Evolutionary conservation across 37 sponge, comb jelly and placozoan genomes (phyloP).

Genomic region (Bolinopsis microptera): DNA sequence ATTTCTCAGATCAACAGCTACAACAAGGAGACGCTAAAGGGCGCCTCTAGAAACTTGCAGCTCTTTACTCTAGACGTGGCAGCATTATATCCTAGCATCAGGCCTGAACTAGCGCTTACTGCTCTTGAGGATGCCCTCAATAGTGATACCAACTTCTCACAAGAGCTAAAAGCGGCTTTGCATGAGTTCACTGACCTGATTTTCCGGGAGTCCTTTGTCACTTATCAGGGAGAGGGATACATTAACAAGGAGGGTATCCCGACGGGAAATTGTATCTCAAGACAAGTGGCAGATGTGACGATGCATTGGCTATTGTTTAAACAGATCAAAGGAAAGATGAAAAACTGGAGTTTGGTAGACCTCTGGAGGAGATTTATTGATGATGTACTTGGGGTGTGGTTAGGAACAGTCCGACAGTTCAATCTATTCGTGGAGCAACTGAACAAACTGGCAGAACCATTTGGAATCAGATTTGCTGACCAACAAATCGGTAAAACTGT

Average conservation of each 20-base stretch:
- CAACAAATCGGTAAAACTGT: not conserved
- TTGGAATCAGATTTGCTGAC: slow-evolving; percentile 12
- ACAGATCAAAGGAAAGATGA: not conserved
- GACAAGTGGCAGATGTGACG: not conserved
- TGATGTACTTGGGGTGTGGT: not conserved
- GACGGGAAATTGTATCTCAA: not conserved
- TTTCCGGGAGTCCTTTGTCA: not conserved
- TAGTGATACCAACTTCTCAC: not conserved
- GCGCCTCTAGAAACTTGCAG: not conserved
- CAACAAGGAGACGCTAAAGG: not conserved
- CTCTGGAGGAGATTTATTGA: slow-evolving; percentile 7
- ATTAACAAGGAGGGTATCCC: not conserved
- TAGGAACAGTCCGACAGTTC: not conserved
- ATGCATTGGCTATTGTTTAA: not conserved
- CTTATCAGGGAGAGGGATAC: not conserved
- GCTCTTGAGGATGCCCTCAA: not conserved
- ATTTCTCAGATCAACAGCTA: not conserved
- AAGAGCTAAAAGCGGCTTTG: not conserved
- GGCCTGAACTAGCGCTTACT: not conserved
- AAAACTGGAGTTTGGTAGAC: not conserved
- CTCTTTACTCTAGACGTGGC: slow-evolving; percentile 16
- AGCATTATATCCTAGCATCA: slow-evolving; percentile 11
- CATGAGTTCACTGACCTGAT: not conserved
- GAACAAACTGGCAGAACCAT: not conserved
- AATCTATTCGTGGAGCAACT: not conserved